phyloP scores from a whole-genome alignment of 1,140 invertebrate genomes.

The Bombus haemorrhoidalis region DNA sequence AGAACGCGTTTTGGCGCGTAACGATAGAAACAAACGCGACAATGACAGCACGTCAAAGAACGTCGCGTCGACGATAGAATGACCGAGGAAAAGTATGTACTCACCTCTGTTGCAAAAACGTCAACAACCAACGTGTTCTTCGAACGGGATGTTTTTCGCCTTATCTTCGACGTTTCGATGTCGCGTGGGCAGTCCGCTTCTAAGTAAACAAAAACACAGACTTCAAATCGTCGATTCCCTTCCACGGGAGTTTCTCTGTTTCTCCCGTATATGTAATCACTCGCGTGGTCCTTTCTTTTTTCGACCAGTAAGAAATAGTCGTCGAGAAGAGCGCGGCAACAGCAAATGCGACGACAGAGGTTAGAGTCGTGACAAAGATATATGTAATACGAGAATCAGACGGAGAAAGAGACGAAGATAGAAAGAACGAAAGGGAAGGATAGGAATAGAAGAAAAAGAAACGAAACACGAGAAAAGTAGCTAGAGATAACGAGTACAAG shows the following conservation, averaged over 20 bases:
- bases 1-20: neutral
- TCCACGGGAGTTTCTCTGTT: constrained; percentile 23
- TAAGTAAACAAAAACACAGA: constrained; percentile 66
- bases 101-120: constrained; percentile 32
- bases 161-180: constrained; percentile 17
- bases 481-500: constrained; percentile 57
- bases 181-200: constrained; percentile 47
- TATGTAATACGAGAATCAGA: neutral
- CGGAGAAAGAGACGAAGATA: neutral
- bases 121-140: constrained; percentile 21
- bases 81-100: neutral
- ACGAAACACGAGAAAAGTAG: constrained; percentile 44
- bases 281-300: constrained; percentile 35
- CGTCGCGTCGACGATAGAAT: neutral
- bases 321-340: constrained; percentile 29
- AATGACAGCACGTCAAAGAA: neutral
- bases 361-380: constrained; percentile 2
- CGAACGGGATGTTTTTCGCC: constrained; percentile 25
- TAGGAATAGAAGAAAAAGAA: constrained; percentile 23
- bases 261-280: constrained; percentile 42
- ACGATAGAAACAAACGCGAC: neutral
- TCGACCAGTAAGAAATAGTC: constrained; percentile 33
- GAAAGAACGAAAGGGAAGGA: neutral
- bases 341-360: constrained; percentile 18
- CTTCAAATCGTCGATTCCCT: constrained; percentile 54